Base-by-base conservation (phyloP, 2,888 invertebrate genomes). In the Xylocampa areola region DNA sequence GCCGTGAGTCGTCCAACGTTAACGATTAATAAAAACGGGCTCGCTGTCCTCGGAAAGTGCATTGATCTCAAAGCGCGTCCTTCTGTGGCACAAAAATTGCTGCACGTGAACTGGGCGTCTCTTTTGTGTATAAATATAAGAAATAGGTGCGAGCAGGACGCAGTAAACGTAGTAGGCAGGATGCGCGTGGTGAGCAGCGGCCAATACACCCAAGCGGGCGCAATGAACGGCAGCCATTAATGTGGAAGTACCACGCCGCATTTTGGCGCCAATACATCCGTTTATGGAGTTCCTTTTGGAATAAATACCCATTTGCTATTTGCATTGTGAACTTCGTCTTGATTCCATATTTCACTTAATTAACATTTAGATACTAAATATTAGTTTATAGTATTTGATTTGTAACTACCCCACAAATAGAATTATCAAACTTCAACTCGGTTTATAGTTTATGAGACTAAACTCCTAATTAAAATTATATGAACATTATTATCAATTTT, bases 1-100 rank as follows among this genome's bases (percentile, higher is more conserved):
- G 66, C 73, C 77, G 77, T 68, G 64, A 77, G 77, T 70, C 67
- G 63, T 66, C 76, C 68, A 79, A 81, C 79, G 82, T 80, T 81
- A 84, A 86, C 86, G 85, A 86, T 84, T 82, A 84, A 90, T 91
- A 92, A 92, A 91, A 92, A 88, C 88, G 83, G 85, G 88, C 90
- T 84, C 85, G 86, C 86, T 91, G 91, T 92, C 93, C 92, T 92
- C 93, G 89, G 86, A 89, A 92, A 93, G 94, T 93, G 93, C 94
- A 94, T 94, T 94, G 94, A 92, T 94, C 94, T 92, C 90, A 74
- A 77, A 80, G 81, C 80, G 88, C 91, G 91, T 94, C 93, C 93
- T 93, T 92, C 90, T 91, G 85, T 85, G 84, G 90, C 86, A 89
- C 90, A 90, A 92, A 92, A 92, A 91, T 92, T 88, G 89, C 84